Percentiles rank a stretch among this genome's conserved stretches.
These are phyloP conservation scores for Pelecanoides urinatrix DNA, from an alignment of 2,113 vertebrate species.

Conservation along the genomic window DNA sequence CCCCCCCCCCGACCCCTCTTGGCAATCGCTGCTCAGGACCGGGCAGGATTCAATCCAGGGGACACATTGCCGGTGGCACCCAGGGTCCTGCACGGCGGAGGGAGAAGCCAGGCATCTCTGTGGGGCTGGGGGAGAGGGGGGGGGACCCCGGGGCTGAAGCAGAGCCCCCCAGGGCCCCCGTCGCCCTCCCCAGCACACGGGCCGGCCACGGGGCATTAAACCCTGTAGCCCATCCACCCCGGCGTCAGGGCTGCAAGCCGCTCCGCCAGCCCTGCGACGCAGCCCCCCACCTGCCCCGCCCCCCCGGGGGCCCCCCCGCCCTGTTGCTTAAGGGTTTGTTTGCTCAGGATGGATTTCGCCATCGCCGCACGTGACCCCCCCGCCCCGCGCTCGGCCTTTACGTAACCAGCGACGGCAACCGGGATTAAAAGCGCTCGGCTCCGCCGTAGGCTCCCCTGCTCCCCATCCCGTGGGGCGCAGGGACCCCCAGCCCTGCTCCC, in stretches of 20 bases:
- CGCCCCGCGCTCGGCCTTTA: background rate
- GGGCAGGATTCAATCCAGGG: background rate
- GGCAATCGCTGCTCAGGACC: background rate
- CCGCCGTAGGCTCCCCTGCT: background rate
- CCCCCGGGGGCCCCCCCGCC: background rate
- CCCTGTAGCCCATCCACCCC: background rate
- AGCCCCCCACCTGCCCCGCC: background rate
- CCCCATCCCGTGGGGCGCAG: background rate
- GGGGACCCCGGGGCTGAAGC: background rate
- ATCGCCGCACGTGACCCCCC: background rate
- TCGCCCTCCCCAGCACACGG: background rate
- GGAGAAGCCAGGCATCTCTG: background rate
- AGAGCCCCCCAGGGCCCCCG: background rate
- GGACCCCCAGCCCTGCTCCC: background rate
- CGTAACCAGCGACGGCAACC: background rate
- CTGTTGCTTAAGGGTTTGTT: background rate
- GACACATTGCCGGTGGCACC: background rate
- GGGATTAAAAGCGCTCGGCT: background rate
- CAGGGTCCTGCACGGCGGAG: rapidly evolving
- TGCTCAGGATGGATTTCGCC: background rate
- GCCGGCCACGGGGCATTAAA: background rate
- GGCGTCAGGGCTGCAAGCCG: background rate
- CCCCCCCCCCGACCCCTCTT: background rate
- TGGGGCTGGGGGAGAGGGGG: background rate
- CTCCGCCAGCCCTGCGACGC: background rate